Base-by-base conservation (phyloP, 2,797 vertebrate species). In the Merluccius polli region DNA sequence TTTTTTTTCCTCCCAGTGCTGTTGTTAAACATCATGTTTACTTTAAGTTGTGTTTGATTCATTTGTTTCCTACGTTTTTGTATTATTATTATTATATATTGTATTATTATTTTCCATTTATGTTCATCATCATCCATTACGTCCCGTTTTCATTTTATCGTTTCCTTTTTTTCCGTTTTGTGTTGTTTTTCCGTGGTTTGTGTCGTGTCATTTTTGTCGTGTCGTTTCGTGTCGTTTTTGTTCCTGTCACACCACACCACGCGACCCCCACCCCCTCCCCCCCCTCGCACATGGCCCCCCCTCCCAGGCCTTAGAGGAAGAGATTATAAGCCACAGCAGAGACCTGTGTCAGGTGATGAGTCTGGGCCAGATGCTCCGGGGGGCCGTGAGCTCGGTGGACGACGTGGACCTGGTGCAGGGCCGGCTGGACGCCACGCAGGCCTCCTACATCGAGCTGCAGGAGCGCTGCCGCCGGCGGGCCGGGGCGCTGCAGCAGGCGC, bases 321-420 rank as follows among this genome's bases (percentile, higher is more conserved):
- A 97, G 87, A 94, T 98, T 90, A 91, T 95, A 93, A 92, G 86
- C 92, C 95, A 93, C 89, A 95, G 89, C 94, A 97, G 96, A 94
- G 93, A 92, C 91, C 94, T 99, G 84, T 95, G 95, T 87, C 96
- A 96, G 92, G 95, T 94, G 27, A 82, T 98, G 94, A 97, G 94
- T 70, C 85, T 95, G 93, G 97, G 97, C 86, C 96, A 99, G 86
- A 93, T 92, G 87, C 95, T 99, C 90, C 96, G 95, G 91, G 81
- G 95, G 91, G 81, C 92, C 70, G 87, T 98, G 92, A 95, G 96
- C 92, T 96, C 95, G 86, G 94, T 93, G 93, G 97, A 99, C 75
- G 97, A 99, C 88, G 97, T 96, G 93, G 96, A 97, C 85, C 92
- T 95, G 91, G 93, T 99, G 79, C 98, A 99, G 94, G 93, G 92